Base-by-base conservation (phyloP, 1,140 invertebrate species). In the Drosophila elegans region DNA sequence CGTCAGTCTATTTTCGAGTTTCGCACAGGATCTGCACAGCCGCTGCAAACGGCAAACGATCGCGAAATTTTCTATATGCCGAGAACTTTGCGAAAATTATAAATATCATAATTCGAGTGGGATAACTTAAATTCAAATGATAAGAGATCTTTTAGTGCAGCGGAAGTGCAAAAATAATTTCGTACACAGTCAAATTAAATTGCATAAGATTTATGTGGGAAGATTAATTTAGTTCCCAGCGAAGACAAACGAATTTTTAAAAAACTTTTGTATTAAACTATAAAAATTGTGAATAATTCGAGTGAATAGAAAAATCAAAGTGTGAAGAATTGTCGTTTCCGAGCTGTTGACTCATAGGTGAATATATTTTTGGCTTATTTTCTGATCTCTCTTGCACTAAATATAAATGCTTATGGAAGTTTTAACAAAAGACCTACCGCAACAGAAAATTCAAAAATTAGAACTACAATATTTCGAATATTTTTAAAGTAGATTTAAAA, bases 1-100 rank as follows among this genome's bases (percentile, higher is more conserved):
- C 34, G 36, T 88, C 72, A 86, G 83, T 86, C 72, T 76, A 55
- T 36, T 74, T 77, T 77, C 76, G 79, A 79, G 83, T 66, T 79
- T 88, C 59, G 79, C 55, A 54, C 60, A 78, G 62, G 62, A 56
- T 69, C 53, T 57, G 62, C 45, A 77, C 38, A 68, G 27, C 7
- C 45, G 51, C 54, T 49, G 44, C 36, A 53, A 61, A 42, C 49
- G 57, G 29, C 61, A 34, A 39, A 38, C 52, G 52, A 68, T 67
- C 45, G 45, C 64, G 45, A 38, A n/a, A 29, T 41, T 51, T 39
- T 54, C 25, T 29, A 48, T 39, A 38, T 63, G 46, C 34, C 59
- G 71, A 48, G 36, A 68, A 76, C 71, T 62, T 46, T 48, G 53
- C 45, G 41, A 54, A 79, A 64, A 78, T 67, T 67, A 45, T 52